A percentile compares a stretch with the other conserved stretches of the same genome.
Evolutionary conservation across 2,113 vertebrate genomes (phyloP).

Genomic region (Donacobius atricapilla): DNA sequence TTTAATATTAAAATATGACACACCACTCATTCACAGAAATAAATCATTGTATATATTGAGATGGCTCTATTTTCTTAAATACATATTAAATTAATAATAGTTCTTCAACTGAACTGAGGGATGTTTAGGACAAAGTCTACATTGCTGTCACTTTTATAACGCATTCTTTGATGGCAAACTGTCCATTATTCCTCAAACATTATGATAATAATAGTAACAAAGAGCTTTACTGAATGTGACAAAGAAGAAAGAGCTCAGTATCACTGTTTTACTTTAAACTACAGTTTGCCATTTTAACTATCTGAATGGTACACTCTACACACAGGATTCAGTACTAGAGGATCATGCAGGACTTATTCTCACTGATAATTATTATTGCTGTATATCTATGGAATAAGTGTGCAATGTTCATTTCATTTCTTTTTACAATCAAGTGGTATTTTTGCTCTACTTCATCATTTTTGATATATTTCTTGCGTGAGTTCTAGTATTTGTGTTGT

Average conservation of each 20-base stretch:
- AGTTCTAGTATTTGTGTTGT: background rate
- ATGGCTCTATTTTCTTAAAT: background rate
- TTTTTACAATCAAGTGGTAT: background rate
- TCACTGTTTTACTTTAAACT: background rate
- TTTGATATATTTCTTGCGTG: background rate
- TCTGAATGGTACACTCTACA: background rate
- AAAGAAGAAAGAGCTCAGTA: background rate
- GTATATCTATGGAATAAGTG: background rate
- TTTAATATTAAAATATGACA: background rate
- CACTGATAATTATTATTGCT: background rate
- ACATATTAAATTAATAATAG: background rate
- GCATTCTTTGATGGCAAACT: background rate
- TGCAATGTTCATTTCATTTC: background rate
- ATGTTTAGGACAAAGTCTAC: background rate
- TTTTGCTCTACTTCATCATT: background rate
- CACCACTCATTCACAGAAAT: background rate
- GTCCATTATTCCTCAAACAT: background rate
- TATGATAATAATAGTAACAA: background rate
- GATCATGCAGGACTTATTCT: background rate
- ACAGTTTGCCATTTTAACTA: background rate
- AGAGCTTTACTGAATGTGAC: background rate
- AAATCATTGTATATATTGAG: background rate
- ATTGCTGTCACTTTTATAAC: background rate
- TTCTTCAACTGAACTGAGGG: background rate
- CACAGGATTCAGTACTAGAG: background rate